Evolutionary conservation across 2,888 invertebrate genomes (phyloP).

Genomic region (Acholoe squamosa): DNA sequence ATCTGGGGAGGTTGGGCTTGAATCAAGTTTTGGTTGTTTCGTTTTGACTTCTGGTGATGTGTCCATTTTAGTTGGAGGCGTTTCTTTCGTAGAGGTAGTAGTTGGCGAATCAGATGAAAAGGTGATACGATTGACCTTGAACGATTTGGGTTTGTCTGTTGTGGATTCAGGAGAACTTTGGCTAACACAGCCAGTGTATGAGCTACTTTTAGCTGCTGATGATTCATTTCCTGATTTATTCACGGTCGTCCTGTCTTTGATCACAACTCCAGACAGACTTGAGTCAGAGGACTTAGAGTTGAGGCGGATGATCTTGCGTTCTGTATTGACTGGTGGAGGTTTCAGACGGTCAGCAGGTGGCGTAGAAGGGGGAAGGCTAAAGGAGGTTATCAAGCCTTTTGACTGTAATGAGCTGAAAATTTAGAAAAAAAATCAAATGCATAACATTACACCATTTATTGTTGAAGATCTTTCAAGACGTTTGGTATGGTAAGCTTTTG

Average conservation of each 20-base stretch:
- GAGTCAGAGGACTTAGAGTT: constrained; percentile 57
- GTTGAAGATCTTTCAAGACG: too few relatives aligned
- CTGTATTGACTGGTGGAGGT: constrained; percentile 76
- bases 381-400: constrained; percentile 70
- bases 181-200: too few relatives aligned
- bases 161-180: neutral
- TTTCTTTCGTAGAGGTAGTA: neutral
- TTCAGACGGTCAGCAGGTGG: constrained; percentile 72
- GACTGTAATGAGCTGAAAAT: neutral
- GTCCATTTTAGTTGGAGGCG: neutral
- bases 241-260: neutral
- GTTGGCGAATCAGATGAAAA: neutral
- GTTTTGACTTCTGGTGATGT: neutral
- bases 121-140: neutral
- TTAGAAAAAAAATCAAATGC: too few relatives aligned
- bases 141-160: neutral
- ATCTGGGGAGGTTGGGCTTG: neutral
- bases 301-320: constrained; percentile 77
- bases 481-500: too few relatives aligned
- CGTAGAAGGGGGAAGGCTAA: constrained; percentile 43
- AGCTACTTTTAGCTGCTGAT: neutral
- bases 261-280: neutral
- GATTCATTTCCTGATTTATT: neutral
- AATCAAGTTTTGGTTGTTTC: neutral
- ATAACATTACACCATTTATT: too few relatives aligned